Base-by-base conservation (phyloP, 2,888 invertebrate species). In the Lampropteryx suffumata region DNA sequence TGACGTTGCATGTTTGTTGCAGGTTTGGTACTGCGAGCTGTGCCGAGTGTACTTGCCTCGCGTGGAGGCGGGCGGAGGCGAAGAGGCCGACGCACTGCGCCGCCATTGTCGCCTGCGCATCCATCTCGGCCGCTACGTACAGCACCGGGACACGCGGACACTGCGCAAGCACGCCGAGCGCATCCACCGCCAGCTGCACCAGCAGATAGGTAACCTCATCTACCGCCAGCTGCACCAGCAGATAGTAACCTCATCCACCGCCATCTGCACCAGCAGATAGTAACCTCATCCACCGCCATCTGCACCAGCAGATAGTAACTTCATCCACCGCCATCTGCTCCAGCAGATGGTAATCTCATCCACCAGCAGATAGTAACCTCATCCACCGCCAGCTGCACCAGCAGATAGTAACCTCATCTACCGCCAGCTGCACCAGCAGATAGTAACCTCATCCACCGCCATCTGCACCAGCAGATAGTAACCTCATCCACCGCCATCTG, bases 111-210 rank as follows among this genome's bases (percentile, higher is more conserved):
- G 94, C 48, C 92, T 93, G 65, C 92, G 95, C 55, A 92, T 93
- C 59, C 96, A 96, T 78, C 92, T 96, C 48, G 94, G 94, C 71
- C 92, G 94, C 65, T 96, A 94, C 81, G 92, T 96, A 61, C 93
- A 95, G 47, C 93, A 94, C 76, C 94, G 95, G 68, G 95, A 95
- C 73, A 94, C 95, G 73, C 93, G 94, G 75, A 94, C 94, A 43
- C 85, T 95, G 63, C 92, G 94, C 63, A 92, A 92, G 59, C 93
- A 94, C 71, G 95, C 95, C 37, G 94, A 95, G 75, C 91, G 93
- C 65, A 92, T 94, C 57, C 93, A 93, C 64, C 85, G 92, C 34
- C 92, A 92, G 62, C 90, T 92, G 69, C 89, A 90, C 62, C 85
- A 87, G 63, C 82, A 88, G 64, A 83, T 80, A 66, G 88, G 88